A percentile compares a stretch with the other conserved stretches of the same genome.
phyloP scores from a whole-genome alignment of 2,888 invertebrate species.

The Arrhopalites spinosus region DNA sequence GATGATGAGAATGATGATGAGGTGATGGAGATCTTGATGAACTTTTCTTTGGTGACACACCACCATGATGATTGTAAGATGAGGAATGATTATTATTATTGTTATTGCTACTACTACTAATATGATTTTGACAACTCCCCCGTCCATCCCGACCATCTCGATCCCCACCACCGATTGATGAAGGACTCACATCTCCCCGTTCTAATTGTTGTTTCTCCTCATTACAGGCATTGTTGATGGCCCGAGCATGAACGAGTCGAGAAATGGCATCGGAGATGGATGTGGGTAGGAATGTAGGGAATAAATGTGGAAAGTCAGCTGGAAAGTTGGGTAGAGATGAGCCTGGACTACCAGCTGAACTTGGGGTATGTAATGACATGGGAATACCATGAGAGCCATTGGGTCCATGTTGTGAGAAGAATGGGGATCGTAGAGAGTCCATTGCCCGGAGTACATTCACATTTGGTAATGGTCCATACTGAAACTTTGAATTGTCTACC shows the following conservation, averaged over 20 bases:
- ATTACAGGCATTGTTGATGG: slow-evolving; percentile 41
- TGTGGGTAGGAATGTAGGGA: slow-evolving; percentile 50
- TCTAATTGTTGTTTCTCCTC: slow-evolving; percentile 34
- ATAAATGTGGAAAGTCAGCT: slow-evolving; percentile 48
- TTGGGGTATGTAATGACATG: slow-evolving; percentile 41
- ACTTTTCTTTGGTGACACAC: slow-evolving; percentile 30
- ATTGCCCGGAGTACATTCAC: slow-evolving; percentile 47
- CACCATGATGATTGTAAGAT: slow-evolving; percentile 24
- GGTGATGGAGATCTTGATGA: slow-evolving; percentile 45
- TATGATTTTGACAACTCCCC: background rate
- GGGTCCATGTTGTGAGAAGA: slow-evolving; percentile 34
- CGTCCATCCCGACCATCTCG: background rate
- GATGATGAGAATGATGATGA: slow-evolving; percentile 25
- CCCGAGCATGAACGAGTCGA: slow-evolving; percentile 40
- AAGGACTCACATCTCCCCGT: background rate
- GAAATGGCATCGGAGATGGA: slow-evolving; percentile 49
- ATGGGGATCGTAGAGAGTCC: slow-evolving; percentile 41
- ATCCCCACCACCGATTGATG: background rate
- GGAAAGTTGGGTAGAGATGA: slow-evolving; percentile 40
- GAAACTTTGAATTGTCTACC: slow-evolving; percentile 47
- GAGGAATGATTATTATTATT: slow-evolving; percentile 25
- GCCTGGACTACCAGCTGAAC: slow-evolving; percentile 30
- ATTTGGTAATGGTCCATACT: slow-evolving; percentile 46
- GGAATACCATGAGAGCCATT: slow-evolving; percentile 11
- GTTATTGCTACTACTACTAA: background rate